Conservation (phyloP, 2,797 vertebrate genomes). For the Notamacropus eugenii region DNA sequence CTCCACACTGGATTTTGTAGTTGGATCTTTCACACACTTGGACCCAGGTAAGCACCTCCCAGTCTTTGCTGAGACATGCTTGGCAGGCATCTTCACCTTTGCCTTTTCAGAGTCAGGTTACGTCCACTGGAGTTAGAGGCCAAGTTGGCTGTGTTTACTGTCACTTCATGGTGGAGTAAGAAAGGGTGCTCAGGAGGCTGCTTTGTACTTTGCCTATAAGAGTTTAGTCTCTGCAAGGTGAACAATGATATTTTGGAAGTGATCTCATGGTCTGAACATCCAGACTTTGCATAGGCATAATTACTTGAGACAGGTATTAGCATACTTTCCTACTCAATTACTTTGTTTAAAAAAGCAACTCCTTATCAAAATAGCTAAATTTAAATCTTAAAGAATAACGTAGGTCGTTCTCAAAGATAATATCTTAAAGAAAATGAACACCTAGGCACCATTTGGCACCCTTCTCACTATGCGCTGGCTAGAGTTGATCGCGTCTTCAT, state of each 20-base stretch:
- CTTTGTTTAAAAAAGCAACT: not conserved
- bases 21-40: conserved; percentile 96
- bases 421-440: not conserved
- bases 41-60: conserved; percentile 90
- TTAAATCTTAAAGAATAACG: not conserved
- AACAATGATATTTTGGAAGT: not conserved
- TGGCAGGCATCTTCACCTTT: not conserved
- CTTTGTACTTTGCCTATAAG: not conserved
- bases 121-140: not conserved
- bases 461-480: not conserved
- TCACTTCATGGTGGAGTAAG: not conserved
- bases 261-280: not conserved
- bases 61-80: not conserved
- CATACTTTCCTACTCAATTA: not conserved
- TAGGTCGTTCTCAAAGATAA: not conserved
- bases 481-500: not conserved
- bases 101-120: not conserved
- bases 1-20: conserved; percentile 96
- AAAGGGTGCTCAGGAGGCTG: not conserved
- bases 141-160: not conserved
- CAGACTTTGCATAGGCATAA: not conserved
- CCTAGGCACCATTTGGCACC: not conserved
- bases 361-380: not conserved
- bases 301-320: not conserved
- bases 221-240: not conserved